A percentile compares a stretch with the other conserved stretches of the same genome.
Evolutionary conservation across 2,113 vertebrate genomes (phyloP).

Genomic region (Cyprinodon variegatus): DNA sequence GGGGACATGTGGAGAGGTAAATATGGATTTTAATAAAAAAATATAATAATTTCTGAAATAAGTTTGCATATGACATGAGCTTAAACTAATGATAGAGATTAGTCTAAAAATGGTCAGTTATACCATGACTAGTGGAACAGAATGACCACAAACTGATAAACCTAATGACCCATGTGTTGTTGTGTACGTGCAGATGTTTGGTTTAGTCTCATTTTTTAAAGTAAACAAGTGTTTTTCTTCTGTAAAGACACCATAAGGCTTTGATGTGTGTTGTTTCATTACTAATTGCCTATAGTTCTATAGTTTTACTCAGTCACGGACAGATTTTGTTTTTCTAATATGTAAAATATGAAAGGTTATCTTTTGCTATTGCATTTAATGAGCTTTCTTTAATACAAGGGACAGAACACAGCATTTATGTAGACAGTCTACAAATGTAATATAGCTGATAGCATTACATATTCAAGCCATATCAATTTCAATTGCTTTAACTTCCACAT

Average conservation of each 20-base stretch:
- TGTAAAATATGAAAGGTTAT: not conserved
- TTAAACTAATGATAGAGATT: not conserved
- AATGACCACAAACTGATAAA: not conserved
- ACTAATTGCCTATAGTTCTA: not conserved
- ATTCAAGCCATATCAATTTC: not conserved
- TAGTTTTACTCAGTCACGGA: not conserved
- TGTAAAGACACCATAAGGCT: not conserved
- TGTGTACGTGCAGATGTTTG: not conserved
- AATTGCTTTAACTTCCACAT: not conserved
- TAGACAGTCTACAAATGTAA: not conserved
- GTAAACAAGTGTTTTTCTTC: not conserved
- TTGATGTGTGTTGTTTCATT: not conserved
- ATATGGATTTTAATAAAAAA: conserved; percentile 3
- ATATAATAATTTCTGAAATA: not conserved
- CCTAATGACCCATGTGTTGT: not conserved
- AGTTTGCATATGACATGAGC: not conserved
- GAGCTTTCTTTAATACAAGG: not conserved
- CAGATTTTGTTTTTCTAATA: not conserved
- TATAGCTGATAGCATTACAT: not conserved
- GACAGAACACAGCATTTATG: not conserved
- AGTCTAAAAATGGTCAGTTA: not conserved
- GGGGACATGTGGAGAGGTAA: conserved; percentile 66
- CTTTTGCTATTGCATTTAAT: not conserved
- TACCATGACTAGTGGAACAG: not conserved
- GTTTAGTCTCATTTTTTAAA: not conserved